These are phyloP conservation scores for Labeo calbasu DNA, from an alignment of 2,797 vertebrate species.

Conservation along the genomic window DNA sequence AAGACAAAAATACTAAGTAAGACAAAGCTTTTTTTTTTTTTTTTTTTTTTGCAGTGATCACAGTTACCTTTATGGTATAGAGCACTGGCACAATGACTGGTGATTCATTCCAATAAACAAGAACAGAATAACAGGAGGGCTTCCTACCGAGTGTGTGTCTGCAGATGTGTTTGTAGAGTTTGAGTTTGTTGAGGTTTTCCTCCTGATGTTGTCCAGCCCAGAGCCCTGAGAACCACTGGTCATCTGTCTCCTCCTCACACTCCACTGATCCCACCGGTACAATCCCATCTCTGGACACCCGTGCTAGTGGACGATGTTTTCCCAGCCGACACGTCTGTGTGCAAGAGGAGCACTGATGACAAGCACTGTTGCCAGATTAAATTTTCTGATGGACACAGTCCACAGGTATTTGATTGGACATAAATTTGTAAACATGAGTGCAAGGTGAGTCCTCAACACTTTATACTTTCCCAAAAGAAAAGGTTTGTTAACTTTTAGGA, in stretches of 20 bases:
- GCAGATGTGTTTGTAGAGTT: conserved; percentile 92
- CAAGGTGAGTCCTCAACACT: background rate
- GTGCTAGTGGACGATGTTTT: conserved; percentile 94
- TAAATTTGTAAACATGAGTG: background rate
- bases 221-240: conserved; percentile 88
- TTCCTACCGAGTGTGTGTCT: conserved; percentile 90
- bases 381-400: background rate
- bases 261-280: conserved; percentile 86
- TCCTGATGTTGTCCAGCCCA: conserved; percentile 90
- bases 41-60: background rate
- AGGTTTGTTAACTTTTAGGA: background rate
- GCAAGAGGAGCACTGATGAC: background rate
- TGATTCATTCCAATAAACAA: background rate
- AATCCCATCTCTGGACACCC: conserved; percentile 90
- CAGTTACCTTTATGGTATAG: background rate
- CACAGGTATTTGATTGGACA: background rate
- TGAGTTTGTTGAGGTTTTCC: conserved; percentile 93
- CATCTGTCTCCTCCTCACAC: conserved; percentile 85
- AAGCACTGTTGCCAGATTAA: background rate
- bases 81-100: background rate
- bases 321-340: conserved; percentile 93
- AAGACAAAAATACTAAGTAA: too few relatives aligned
- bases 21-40: too few relatives aligned
- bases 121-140: background rate
- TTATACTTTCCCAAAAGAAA: background rate